Evolutionary conservation across 1,140 invertebrate species (phyloP), one percentile per base, ranked within the genome.

Genomic region (Ips typographus): DNA sequence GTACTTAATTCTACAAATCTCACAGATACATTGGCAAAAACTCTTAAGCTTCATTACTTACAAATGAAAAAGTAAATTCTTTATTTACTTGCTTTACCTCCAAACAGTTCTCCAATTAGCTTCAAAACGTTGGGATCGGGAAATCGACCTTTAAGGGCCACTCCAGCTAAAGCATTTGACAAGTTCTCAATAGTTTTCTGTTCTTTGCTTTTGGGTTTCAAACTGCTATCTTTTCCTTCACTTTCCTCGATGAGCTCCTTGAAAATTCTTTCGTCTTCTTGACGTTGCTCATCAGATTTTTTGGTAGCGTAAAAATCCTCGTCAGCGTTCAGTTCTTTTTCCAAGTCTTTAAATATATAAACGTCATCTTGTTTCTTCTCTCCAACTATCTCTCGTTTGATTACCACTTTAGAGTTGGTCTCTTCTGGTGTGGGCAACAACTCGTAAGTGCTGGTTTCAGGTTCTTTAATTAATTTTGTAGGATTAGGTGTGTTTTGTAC

Each of bases 161-260:
- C 6, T 1, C 55, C 68, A 40, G 60, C 68, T 36, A 70, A 49
- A 37, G 55, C 53, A 37, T 70, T 63, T 3, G 57, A 49, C 36
- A 70, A 22, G 49, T 36, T 70, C 3, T 70, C 59, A 22, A 49
- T 53, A 6, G n/a, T 63, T 51, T 70, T 42, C 49, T 70, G 60
- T 6, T 70, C 68, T 42, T 57, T 56, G 40, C 53, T 70, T 44
- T 63, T 61, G 8, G 61, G 68, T 43, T 51, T 64, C 2, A 5
- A 55, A 1, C 58, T 8, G 22, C 4, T 42, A 8, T 51, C 22
- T 7, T 47, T 58, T 5, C 39, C 43, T n/a, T 70, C 73, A 3
- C 73, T 72, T 65, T 78, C 77, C 3, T 76, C 76, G 2, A 75
- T n/a, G 2, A 79, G 68, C 62, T 79, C 74, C 62, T 76, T 74